Evolutionary conservation across 2,888 invertebrate genomes (phyloP).

Genomic region (Phorcus lineatus): DNA sequence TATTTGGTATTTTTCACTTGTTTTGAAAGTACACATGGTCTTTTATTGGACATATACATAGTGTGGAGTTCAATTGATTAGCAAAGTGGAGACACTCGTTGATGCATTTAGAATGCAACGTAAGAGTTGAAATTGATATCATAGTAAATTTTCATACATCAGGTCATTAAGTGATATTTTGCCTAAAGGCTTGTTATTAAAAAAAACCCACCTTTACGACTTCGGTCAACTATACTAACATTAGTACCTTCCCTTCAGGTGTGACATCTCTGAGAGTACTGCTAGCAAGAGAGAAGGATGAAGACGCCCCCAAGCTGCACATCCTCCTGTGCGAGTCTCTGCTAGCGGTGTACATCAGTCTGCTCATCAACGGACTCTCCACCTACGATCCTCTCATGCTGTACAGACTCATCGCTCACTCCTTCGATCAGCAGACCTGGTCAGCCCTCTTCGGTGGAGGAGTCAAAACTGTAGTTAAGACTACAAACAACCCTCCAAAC

Average conservation of each 20-base stretch:
- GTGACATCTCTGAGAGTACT: conserved; percentile 94
- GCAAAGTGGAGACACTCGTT: too few relatives aligned
- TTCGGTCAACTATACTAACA: neutral
- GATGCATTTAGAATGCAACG: too few relatives aligned
- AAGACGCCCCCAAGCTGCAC: conserved; percentile 92
- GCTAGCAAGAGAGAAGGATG: conserved; percentile 93
- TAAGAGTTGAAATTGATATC: too few relatives aligned
- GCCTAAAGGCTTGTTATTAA: neutral
- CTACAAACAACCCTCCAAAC: conserved; percentile 21
- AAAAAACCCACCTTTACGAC: neutral
- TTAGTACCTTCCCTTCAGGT: conserved; percentile 77
- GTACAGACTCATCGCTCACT: conserved; percentile 85
- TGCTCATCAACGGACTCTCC: conserved; percentile 93
- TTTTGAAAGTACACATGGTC: too few relatives aligned
- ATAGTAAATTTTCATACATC: too few relatives aligned
- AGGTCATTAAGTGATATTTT: too few relatives aligned
- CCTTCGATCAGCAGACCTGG: conserved; percentile 87
- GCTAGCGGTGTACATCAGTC: conserved; percentile 92
- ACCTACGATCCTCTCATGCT: conserved; percentile 95
- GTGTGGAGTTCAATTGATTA: too few relatives aligned
- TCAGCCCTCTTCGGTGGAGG: conserved; percentile 76
- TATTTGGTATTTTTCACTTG: too few relatives aligned
- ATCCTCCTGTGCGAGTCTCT: conserved; percentile 95
- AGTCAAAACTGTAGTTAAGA: conserved; percentile 75
- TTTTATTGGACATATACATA: too few relatives aligned